Base-by-base conservation (phyloP, 64 coral and sea anemone species). In the Stichodactyla mertensii region DNA sequence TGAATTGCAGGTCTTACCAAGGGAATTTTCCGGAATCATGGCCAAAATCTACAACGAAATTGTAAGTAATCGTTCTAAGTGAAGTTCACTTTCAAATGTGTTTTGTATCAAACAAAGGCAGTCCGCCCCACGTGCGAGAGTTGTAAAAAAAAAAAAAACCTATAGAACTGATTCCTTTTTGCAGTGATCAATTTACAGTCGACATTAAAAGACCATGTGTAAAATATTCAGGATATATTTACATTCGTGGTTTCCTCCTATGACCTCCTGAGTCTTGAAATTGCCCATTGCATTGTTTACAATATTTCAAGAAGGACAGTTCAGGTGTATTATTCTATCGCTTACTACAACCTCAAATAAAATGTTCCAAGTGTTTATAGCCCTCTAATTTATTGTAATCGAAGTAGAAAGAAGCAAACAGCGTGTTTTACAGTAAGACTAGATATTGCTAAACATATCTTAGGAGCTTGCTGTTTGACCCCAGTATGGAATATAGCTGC, bases 51-150 rank as follows among this genome's bases (percentile, higher is more conserved):
- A 74, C 69, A 23, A 74, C 24, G 24, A 74, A 74, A 74, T 13
- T 74, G 69, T 74, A 74, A 74, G 69, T 74, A 74, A 74, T n/a
- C 64, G 4, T 69, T n/a, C 19, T 20, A 69, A 69, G 64, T 31
- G 69, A 74, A 74, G 12, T 74, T 74, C 10, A 74, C 69, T 31
- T 74, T 3, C 12, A 23, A 74, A 27, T 23, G 69, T 74, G 69
- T 74, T 74, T 31, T 74, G n/a, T 27, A 74, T 4, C 23, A 9
- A 69, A 74, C 69, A 74, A 74, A 74, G 69, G 69, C 23, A 11
- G 7, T 14, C 12, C 14, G 23, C 4, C 27, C n/a, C 69, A 74
- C 69, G 69, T 74, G 69, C 2, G 24, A 31, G 24, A 28, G 10
- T 13, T 74, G 7, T 31, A n/a, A 74, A 74, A n/a, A n/a, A n/a